phyloP scores from a whole-genome alignment of 2,888 invertebrate species.

The Synanthedon myopaeformis region DNA sequence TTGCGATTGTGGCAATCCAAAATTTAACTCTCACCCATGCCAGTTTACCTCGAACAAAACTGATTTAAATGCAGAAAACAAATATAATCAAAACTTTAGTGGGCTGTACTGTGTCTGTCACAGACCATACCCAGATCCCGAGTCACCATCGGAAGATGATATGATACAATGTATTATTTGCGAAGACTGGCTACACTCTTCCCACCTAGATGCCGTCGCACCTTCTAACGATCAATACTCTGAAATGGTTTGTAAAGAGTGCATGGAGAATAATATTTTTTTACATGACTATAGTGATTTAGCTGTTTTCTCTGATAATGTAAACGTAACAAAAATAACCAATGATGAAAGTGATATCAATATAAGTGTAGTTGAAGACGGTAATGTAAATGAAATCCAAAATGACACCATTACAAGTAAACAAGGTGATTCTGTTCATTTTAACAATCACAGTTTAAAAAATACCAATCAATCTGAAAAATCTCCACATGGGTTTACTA shows the following conservation, averaged over 20 bases:
- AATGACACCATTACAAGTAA: no score
- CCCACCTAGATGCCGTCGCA: slow-evolving; percentile 75
- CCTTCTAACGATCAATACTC: slow-evolving; percentile 73
- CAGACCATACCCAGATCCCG: slow-evolving; percentile 95
- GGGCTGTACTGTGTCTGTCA: slow-evolving; percentile 93
- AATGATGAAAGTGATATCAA: not conserved
- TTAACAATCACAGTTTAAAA: no score
- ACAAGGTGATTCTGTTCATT: no score
- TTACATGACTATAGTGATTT: slow-evolving; percentile 76
- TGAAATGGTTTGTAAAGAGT: slow-evolving; percentile 86
- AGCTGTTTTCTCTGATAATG: slow-evolving; percentile 37
- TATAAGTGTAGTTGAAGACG: not conserved
- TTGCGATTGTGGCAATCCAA: slow-evolving; percentile 94
- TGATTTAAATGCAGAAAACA: slow-evolving; percentile 77
- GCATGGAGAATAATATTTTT: slow-evolving; percentile 82
- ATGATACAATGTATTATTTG: slow-evolving; percentile 98
- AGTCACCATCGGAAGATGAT: slow-evolving; percentile 82
- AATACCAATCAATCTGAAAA: no score
- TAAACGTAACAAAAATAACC: slow-evolving; percentile 16
- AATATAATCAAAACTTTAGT: slow-evolving; percentile 94
- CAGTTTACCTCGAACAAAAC: slow-evolving; percentile 75
- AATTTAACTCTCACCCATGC: slow-evolving; percentile 78
- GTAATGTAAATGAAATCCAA: no score
- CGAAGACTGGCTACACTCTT: slow-evolving; percentile 97
- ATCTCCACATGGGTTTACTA: not conserved